Evolutionary conservation across 2,113 vertebrate genomes (phyloP).

Genomic region (Hippolais icterina): DNA sequence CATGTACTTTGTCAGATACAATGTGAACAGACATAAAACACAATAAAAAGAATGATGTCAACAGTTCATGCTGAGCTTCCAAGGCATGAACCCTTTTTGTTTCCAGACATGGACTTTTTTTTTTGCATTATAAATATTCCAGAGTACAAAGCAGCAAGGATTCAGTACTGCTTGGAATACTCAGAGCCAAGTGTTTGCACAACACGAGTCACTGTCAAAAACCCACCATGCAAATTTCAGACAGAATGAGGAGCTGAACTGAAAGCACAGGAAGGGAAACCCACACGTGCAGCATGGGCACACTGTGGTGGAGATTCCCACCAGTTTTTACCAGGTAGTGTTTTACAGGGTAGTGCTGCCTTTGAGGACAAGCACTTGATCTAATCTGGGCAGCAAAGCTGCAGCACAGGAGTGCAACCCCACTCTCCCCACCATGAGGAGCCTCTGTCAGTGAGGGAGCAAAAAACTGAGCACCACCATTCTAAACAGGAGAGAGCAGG

Average conservation of each 20-base stretch:
- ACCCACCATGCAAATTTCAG: accelerated
- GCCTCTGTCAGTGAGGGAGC: background rate
- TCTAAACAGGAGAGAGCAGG: background rate
- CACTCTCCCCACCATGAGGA: background rate
- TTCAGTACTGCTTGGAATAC: background rate
- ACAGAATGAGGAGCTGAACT: background rate
- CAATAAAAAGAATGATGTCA: background rate
- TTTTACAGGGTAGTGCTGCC: background rate
- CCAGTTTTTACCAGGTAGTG: no score
- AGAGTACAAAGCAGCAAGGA: background rate
- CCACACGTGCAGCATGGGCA: accelerated
- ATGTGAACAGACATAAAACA: background rate
- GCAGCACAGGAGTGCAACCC: background rate
- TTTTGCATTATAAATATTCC: background rate
- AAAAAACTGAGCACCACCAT: background rate
- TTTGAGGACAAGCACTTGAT: background rate
- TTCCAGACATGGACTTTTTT: background rate
- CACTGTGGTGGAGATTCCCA: background rate
- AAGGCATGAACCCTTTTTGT: background rate
- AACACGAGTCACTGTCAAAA: background rate
- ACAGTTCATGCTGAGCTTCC: background rate
- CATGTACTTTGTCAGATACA: background rate
- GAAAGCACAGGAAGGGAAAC: background rate
- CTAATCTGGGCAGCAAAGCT: background rate
- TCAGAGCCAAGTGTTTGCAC: background rate